Conservation (phyloP, 1,140 invertebrate genomes). For the Drosophila bocqueti region DNA sequence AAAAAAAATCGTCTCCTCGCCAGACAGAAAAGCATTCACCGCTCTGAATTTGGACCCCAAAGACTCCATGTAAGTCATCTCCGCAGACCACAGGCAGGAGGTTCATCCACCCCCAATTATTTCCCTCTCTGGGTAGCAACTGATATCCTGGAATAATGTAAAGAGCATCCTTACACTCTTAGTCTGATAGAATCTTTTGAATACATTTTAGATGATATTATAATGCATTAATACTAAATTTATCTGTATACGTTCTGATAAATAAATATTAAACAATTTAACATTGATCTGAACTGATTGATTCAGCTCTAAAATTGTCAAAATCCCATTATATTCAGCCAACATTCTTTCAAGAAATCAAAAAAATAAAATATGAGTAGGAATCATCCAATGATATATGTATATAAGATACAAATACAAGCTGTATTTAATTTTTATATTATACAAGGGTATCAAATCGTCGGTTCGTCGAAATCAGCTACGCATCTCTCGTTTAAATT, state of each 20-base stretch:
- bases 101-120: constrained; percentile 14
- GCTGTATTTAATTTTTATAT: no score
- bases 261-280: no score
- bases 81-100: constrained; percentile 41
- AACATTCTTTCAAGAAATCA: neutral
- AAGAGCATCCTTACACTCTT: neutral
- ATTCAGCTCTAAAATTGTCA: neutral
- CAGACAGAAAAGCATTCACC: constrained; percentile 52
- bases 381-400: neutral
- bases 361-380: neutral
- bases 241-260: no score
- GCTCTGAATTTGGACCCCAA: constrained; percentile 16
- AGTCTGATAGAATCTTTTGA: neutral
- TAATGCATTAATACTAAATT: rapidly evolving
- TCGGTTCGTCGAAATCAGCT: neutral
- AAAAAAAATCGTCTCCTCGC: constrained; percentile 38
- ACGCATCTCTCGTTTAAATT: constrained; percentile 57
- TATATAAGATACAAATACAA: neutral
- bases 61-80: constrained; percentile 57
- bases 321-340: neutral
- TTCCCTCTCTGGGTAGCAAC: neutral
- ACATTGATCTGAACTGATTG: neutral
- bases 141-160: constrained; percentile 13
- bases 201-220: neutral
- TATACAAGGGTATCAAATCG: neutral